These are phyloP conservation scores for Blastobasis lacticolella DNA, from an alignment of 2,888 invertebrate species.

Conservation along the genomic window DNA sequence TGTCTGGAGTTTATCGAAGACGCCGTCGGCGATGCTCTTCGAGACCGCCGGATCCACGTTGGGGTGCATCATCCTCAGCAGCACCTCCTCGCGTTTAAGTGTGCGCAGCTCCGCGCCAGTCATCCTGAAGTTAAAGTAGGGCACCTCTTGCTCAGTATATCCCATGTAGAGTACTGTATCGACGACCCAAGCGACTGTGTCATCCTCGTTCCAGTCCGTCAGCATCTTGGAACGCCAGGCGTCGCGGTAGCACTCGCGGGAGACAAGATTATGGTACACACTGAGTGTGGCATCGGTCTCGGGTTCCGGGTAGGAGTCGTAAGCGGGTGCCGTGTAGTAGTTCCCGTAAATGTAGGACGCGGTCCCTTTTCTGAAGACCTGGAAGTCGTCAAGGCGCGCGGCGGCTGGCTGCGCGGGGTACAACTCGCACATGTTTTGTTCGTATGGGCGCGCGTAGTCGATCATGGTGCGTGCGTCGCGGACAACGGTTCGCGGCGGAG, in stretches of 20 bases:
- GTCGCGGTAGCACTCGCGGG: conserved; percentile 48
- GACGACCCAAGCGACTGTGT: conserved; percentile 72
- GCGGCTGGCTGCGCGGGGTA: conserved; percentile 54
- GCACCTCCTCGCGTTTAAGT: conserved; percentile 53
- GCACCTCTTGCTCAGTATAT: conserved; percentile 53
- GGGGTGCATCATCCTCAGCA: conserved; percentile 45
- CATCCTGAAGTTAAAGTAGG: conserved; percentile 57
- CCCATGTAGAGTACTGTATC: conserved; percentile 50
- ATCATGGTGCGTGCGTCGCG: conserved; percentile 51
- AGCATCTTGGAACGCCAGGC: conserved; percentile 72
- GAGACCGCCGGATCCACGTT: conserved; percentile 41
- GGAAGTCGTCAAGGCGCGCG: conserved; percentile 63
- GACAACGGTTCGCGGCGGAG: conserved; percentile 43
- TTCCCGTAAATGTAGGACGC: conserved; percentile 52
- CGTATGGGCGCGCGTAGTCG: conserved; percentile 64
- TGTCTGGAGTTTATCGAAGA: conserved; percentile 52
- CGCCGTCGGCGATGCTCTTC: conserved; percentile 43
- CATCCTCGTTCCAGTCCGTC: conserved; percentile 70
- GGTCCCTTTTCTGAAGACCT: conserved; percentile 61
- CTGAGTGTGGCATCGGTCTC: conserved; percentile 49
- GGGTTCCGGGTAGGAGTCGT: conserved; percentile 52
- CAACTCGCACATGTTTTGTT: conserved; percentile 60
- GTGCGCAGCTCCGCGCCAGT: conserved; percentile 46
- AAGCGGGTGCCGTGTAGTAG: conserved; percentile 48
- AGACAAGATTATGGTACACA: conserved; percentile 59